These are phyloP conservation scores for Melangyna quadrimaculata DNA, from an alignment of 2,888 invertebrate genomes.

Conservation along the genomic window DNA sequence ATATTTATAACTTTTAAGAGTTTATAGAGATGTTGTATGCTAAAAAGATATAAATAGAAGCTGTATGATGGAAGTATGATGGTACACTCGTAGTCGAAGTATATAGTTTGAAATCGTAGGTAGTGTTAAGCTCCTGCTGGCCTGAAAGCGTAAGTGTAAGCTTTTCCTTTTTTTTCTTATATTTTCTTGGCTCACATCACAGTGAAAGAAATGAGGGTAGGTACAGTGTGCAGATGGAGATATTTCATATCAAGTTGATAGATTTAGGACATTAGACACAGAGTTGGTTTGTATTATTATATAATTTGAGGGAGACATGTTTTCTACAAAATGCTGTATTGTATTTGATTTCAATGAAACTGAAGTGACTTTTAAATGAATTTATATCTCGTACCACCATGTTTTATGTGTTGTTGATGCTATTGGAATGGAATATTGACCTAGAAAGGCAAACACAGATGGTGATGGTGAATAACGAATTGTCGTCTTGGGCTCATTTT, in stretches of 20 bases:
- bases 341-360: conserved; percentile 51
- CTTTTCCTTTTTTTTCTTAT: conserved; percentile 36
- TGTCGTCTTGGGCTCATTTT: background rate
- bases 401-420: background rate
- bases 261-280: conserved; percentile 63
- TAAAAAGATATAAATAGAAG: conserved; percentile 1
- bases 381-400: conserved; percentile 33
- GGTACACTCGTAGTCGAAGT: background rate
- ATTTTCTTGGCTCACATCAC: background rate
- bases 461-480: background rate
- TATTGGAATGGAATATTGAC: conserved; percentile 1
- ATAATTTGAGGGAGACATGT: conserved; percentile 49
- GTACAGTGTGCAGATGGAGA: background rate
- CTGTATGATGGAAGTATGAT: background rate
- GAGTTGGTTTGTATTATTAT: conserved; percentile 24
- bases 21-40: background rate
- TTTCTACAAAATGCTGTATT: conserved; percentile 51
- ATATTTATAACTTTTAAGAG: background rate
- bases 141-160: conserved; percentile 64
- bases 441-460: conserved; percentile 17
- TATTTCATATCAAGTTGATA: conserved; percentile 57
- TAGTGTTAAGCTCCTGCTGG: conserved; percentile 48
- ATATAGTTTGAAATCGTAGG: background rate
- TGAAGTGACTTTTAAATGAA: conserved; percentile 52
- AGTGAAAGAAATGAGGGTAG: background rate